Base-by-base conservation (phyloP, 2,113 vertebrate species). In the Corythoichthys intestinalis region DNA sequence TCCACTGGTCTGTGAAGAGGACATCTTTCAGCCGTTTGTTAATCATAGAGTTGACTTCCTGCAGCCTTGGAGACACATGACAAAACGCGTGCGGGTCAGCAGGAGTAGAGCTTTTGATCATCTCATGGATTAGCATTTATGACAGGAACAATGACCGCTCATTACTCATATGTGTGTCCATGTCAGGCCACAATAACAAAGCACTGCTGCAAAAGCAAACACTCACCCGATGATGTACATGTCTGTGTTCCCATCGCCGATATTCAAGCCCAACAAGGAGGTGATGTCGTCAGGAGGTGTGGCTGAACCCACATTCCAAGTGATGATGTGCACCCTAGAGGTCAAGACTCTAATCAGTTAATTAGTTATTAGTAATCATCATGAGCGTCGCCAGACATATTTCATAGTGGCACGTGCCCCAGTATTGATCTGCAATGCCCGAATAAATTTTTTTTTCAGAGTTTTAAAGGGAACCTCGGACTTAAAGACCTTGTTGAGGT, bases 21-120 rank as follows among this genome's bases (percentile, higher is more conserved):
- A 93, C 96, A 34, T 99, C 97, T 89, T 98, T 98, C 83, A 99
- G 92, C 41, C 95, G 88, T 85, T 96, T 95, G 90, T 96, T 98
- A 86, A 98, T 95, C 95, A 96, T 98, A 34, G 95, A 98, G 81
- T 98, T 99, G 83, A 98, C 95, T 87, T 99, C 97, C 83, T 99
- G 97, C 77, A 99, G 89, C 83, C 96, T 99, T 85, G 65, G 61
- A 74, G 70, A 77, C 64, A 71, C 86, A 82, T 10, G 57, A 81
- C 68, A 83, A 38, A 83, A 65, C 67, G 76, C 56, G 68, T 44
- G 77, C 10, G 71, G n/a, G 41, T 48, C n/a, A 63, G 20, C n/a
- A 38, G 65, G 35, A 75, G 49, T 37, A 41, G 15, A 4, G 59
- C 53, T 58, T 57, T 66, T 69, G 56, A 74, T 66, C 65, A 66